Evolutionary conservation across 2,113 vertebrate genomes (phyloP), one percentile per base, ranked within the genome.

Genomic region (Oreochromis aureus): DNA sequence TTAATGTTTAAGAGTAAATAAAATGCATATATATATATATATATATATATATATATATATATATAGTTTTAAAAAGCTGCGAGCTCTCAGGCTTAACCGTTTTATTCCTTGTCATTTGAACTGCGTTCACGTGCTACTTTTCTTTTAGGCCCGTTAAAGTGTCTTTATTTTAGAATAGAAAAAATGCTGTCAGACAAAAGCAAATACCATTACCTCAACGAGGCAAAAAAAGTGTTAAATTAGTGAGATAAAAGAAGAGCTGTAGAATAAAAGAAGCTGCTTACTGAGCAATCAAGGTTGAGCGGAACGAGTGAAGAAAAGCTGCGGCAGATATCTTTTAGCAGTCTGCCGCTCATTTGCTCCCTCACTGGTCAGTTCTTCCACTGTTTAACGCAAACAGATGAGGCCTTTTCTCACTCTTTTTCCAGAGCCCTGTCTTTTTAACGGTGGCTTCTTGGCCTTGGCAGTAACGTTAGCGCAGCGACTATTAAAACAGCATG

Each of bases 401-500:
- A 92, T 92, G 86, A 87, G 88, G 86, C 90, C 87, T 90, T 93
- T 89, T 82, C 92, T 92, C 81, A 34, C 81, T 92, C 87, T 92
- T 91, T 95, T 92, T 89, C 85, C 91, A 87, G 61, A 90, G 91
- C 61, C 90, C 83, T 93, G 91, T 86, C 85, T 89, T 92, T 95
- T 94, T 92, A 92, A 91, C 81, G 16, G 93, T 90, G 91, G 93
- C 93, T 93, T 91, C 89, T 93, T 94, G 91, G 89, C 93, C 87
- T 90, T 63, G 81, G 90, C 89, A 84, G 93, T 93, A 91, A 93
- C 90, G 92, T 95, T 93, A 95, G 90, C 85, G 66, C 82, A 54
- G 86, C 48, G 22, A 93, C 92, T 94, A 94, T 95, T 96, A 95
- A 97, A 95, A 94, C 94, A 94, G 92, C 91, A 94, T 93, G 93